Evolutionary conservation across 2,797 vertebrate species (phyloP), one percentile per base, ranked within the genome.

Genomic region (Amblyopsis hoosieri): DNA sequence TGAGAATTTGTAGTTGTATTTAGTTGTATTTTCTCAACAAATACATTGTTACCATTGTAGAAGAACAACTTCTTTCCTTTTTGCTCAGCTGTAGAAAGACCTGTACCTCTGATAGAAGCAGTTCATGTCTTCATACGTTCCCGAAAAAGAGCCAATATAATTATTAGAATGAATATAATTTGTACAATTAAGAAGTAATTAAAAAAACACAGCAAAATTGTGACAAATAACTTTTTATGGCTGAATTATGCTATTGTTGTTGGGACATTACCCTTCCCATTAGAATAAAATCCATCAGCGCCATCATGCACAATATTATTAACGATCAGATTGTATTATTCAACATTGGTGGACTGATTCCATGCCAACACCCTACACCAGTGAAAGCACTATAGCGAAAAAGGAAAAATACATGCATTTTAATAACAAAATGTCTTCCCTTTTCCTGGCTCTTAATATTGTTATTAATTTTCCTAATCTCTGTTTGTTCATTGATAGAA

Each of bases 11-110:
- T 63, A 64, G 60, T 56, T 50, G 62, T 52, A 75, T 69, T 60
- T 60, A 64, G 77, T 82, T 68, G 67, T 85, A 80, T 85, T 87
- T 81, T 80, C 68, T 66, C 59, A 79, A 79, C 68, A 78, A 77
- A 60, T 42, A 10, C 37, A 42, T 42, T 42, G 37, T 42, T 9
- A 42, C 37, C 79, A 66, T 69, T 72, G 76, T 71, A 62, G 52
- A 76, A 69, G 59, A 10, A 57, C 62, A 78, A 78, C 48, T 50
- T 78, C 64, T 54, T 72, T 72, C 71, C 59, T 49, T 11, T 75
- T 72, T 69, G 42, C 63, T 66, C 51, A 7, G 62, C 37, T 42
- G 37, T 42, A 42, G 9, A 42, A 42, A 42, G 8, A 42, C 37
- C 37, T 8, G 37, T 8, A 7, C 37, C 37, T 42, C 8, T 9